A percentile compares a stretch with the other conserved stretches of the same genome.
Evolutionary conservation across 2,113 vertebrate species (phyloP).

Genomic region (Cercopithecus mona): DNA sequence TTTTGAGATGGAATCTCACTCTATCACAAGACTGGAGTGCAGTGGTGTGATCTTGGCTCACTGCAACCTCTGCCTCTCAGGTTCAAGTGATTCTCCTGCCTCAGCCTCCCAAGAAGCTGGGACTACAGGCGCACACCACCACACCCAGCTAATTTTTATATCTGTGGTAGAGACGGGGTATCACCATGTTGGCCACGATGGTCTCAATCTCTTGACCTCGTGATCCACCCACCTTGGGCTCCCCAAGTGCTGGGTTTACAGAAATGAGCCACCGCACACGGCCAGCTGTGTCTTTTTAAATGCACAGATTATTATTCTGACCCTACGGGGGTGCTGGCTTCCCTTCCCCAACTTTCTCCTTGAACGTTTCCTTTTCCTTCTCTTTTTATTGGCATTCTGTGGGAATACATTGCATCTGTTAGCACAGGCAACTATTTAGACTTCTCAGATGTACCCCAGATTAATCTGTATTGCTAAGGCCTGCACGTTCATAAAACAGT

Average conservation of each 20-base stretch:
- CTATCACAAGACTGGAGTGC: too few relatives aligned
- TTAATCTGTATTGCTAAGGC: not conserved
- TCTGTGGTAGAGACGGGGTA: too few relatives aligned
- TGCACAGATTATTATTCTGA: constrained; percentile 46
- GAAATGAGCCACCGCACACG: fast-evolving
- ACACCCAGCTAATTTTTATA: too few relatives aligned
- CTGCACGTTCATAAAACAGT: not conserved
- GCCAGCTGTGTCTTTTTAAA: constrained; percentile 42
- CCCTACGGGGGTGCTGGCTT: not conserved
- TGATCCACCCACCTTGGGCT: too few relatives aligned
- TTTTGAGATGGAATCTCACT: too few relatives aligned
- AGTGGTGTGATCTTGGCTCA: too few relatives aligned
- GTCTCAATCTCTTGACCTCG: too few relatives aligned
- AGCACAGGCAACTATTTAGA: not conserved
- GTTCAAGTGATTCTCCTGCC: not conserved
- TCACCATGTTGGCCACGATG: too few relatives aligned
- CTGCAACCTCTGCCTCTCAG: too few relatives aligned
- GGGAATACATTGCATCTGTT: constrained; percentile 53
- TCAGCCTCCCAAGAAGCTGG: too few relatives aligned
- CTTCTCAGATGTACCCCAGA: not conserved
- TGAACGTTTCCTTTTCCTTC: constrained; percentile 50
- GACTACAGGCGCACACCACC: too few relatives aligned
- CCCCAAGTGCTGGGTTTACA: too few relatives aligned
- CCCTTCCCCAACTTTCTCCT: constrained; percentile 40
- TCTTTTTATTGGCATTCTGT: constrained; percentile 53